Conservation (phyloP, 2,113 vertebrate genomes). For the Eleginops maclovinus region DNA sequence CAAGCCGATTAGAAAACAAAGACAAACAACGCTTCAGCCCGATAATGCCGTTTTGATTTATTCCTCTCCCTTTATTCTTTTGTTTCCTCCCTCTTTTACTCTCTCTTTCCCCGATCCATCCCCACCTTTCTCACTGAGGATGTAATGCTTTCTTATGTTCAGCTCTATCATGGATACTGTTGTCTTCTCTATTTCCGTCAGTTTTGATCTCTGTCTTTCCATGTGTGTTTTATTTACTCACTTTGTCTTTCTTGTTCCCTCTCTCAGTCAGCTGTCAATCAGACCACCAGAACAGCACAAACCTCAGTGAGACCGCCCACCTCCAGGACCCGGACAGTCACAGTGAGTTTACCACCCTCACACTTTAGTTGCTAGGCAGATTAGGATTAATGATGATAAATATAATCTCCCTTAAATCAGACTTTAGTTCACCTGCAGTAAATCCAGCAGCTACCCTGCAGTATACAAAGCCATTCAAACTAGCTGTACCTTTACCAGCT, state of each 20-base stretch:
- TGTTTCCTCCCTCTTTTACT: slow-evolving; percentile 24
- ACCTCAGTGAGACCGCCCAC: slow-evolving; percentile 17
- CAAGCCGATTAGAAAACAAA: slow-evolving; percentile 54
- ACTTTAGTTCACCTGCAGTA: too few species aligned
- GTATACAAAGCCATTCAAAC: too few species aligned
- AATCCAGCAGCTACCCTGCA: too few species aligned
- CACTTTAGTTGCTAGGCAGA: too few species aligned
- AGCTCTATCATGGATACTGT: not conserved
- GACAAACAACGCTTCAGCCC: slow-evolving; percentile 29
- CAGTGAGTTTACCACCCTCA: too few species aligned
- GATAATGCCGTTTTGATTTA: slow-evolving; percentile 49
- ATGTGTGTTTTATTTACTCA: too few species aligned
- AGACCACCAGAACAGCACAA: slow-evolving; percentile 2
- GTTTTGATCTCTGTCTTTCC: too few species aligned
- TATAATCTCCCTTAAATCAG: too few species aligned
- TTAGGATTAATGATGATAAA: too few species aligned
- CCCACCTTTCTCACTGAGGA: not conserved
- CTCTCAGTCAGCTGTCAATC: slow-evolving; percentile 34
- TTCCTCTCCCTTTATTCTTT: slow-evolving; percentile 13
- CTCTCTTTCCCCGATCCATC: slow-evolving; percentile 14
- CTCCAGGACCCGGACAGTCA: not conserved
- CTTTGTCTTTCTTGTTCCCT: not conserved
- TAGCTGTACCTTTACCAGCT: too few species aligned
- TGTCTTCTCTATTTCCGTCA: too few species aligned
- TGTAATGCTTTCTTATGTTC: not conserved